Evolutionary conservation across 2,797 vertebrate genomes (phyloP).

Genomic region (Natrix natrix): DNA sequence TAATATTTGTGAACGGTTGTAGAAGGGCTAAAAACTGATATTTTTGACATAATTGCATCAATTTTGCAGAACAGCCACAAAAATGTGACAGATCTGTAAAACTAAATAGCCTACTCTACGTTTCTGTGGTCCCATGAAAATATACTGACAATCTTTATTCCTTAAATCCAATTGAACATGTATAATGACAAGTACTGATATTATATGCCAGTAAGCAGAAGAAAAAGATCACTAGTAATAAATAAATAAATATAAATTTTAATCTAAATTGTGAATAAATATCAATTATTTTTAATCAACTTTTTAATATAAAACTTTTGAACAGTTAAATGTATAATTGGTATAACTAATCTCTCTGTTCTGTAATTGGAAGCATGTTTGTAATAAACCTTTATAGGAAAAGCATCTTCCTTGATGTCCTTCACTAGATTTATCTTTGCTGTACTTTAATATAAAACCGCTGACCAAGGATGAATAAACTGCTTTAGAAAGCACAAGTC

Average conservation of each 20-base stretch:
- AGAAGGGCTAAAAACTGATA: background rate
- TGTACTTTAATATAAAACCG: conserved; percentile 22
- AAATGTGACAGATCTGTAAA: background rate
- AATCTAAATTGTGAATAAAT: background rate
- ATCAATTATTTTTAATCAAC: background rate
- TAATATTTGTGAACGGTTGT: background rate
- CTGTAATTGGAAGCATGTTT: background rate
- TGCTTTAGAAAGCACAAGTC: conserved; percentile 48
- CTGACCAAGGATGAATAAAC: conserved; percentile 45
- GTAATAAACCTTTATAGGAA: background rate
- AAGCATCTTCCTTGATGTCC: conserved; percentile 8
- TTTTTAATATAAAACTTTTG: conserved; percentile 6
- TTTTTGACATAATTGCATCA: background rate
- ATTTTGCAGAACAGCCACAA: conserved; percentile 9
- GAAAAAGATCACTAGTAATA: background rate
- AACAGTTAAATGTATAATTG: background rate
- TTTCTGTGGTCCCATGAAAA: background rate
- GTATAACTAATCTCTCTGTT: background rate
- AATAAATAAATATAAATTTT: background rate
- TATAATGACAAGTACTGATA: background rate
- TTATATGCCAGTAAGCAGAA: background rate
- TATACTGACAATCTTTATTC: conserved; percentile 6
- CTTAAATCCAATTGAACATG: conserved; percentile 3
- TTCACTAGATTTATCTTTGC: conserved; percentile 34
- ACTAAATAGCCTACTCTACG: background rate